Evolutionary conservation across 2,888 invertebrate species (phyloP).

Genomic region (Aromia moschata): DNA sequence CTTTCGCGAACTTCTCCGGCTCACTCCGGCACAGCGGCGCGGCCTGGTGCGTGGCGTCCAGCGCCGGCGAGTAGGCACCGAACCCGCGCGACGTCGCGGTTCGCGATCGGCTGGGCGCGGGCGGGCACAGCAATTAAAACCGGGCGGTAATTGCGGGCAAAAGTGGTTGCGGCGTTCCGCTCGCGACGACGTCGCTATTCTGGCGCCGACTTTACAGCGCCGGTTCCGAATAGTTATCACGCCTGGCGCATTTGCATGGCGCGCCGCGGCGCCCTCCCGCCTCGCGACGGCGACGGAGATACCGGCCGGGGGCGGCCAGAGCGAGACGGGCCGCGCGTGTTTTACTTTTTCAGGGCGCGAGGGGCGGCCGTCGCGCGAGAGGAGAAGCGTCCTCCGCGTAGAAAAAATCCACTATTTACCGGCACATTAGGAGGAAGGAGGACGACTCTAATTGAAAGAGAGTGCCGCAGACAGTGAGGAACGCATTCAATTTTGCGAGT

Average conservation of each 20-base stretch:
- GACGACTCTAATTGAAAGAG: slow-evolving; percentile 50
- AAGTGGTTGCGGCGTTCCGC: slow-evolving; percentile 61
- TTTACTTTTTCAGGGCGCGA: slow-evolving; percentile 57
- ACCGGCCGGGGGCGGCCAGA: slow-evolving; percentile 47
- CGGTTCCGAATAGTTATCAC: slow-evolving; percentile 63
- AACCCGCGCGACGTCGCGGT: slow-evolving; percentile 6
- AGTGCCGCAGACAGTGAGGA: slow-evolving; percentile 47
- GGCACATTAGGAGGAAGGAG: slow-evolving; percentile 53
- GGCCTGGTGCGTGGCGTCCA: background rate
- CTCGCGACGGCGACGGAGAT: slow-evolving; percentile 52
- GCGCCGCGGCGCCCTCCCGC: slow-evolving; percentile 53
- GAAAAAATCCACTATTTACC: slow-evolving; percentile 56
- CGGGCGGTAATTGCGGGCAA: slow-evolving; percentile 59
- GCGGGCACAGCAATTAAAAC: slow-evolving; percentile 55
- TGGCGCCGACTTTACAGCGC: slow-evolving; percentile 61
- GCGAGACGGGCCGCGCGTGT: slow-evolving; percentile 52
- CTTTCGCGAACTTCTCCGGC: slow-evolving; percentile 1
- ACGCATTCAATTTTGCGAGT: slow-evolving; percentile 51
- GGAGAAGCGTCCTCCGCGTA: slow-evolving; percentile 49
- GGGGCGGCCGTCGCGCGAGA: slow-evolving; percentile 41
- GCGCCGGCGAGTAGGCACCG: background rate
- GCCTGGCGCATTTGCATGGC: slow-evolving; percentile 64
- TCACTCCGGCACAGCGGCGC: slow-evolving; percentile 9
- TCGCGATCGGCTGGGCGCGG: slow-evolving; percentile 51
- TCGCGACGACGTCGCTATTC: slow-evolving; percentile 62